Evolutionary conservation across 2,113 vertebrate species (phyloP), one percentile per base, ranked within the genome.

Genomic region (Tychaedon coryphoeus): DNA sequence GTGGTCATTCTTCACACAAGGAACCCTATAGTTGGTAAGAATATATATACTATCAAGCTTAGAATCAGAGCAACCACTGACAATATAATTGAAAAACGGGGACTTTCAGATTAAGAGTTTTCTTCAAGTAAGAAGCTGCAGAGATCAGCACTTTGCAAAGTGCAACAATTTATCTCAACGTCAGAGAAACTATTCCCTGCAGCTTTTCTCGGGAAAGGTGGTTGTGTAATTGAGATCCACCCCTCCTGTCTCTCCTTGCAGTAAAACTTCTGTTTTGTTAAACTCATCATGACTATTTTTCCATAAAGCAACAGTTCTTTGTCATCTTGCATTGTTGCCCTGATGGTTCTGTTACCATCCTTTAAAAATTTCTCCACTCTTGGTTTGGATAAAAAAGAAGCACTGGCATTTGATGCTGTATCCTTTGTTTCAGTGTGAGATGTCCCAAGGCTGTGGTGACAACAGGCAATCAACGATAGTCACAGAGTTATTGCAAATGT

Each of bases 391-490:
- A 26, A 75, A 88, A 86, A 47, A 73, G 71, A 56, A 80, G 26
- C 34, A 9, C 12, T 79, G 64, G 8, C 34, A 71, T 93, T 88
- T 81, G 23, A 3, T 84, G 53, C n/a, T 60, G 4, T 74, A 12
- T 70, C 22, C 74, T 93, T 83, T 90, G 82, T 95, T 88, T 95
- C 51, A 6, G 34, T n/a, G n/a, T n/a, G n/a, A 64, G 51, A 88
- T 80, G 79, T 93, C 84, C 85, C 60, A 64, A 67, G 67, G 75
- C 86, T 10, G 10, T 84, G 93, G 65, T 88, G 85, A 93, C 92
- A 94, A 22, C 51, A 76, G 31, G 42, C 56, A 76, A 42, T 66
- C 3, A 2, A 50, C 25, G 12, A 58, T 62, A 66, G 79, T 64
- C 56, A 47, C 65, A 71, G 77, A 71, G 47, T 77, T 93, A 40